Evolutionary conservation across 64 coral and sea anemone species (phyloP).

Genomic region (Dendrophyllia cribrosa): DNA sequence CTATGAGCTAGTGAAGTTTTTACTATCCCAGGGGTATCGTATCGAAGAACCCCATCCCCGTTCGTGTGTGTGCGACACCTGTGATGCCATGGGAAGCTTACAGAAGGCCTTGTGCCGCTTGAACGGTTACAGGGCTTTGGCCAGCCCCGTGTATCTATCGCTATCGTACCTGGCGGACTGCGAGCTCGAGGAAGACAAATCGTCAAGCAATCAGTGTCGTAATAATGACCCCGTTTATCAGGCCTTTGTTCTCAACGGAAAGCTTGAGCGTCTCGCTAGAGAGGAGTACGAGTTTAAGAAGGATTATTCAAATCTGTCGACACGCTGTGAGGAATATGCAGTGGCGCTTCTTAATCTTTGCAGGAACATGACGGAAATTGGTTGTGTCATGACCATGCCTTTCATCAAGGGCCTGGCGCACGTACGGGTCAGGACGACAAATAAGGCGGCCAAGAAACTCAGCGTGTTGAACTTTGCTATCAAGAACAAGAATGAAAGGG

Average conservation of each 20-base stretch:
- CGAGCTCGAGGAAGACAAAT: background rate
- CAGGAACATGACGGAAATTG: constrained; percentile 80
- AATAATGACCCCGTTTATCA: constrained; percentile 67
- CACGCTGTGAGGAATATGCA: constrained; percentile 80
- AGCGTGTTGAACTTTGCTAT: constrained; percentile 86
- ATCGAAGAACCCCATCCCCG: constrained; percentile 75
- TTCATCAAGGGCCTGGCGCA: background rate
- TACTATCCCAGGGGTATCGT: constrained; percentile 61
- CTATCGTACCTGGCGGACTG: constrained; percentile 46
- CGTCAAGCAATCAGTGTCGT: background rate
- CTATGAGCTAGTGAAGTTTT: constrained; percentile 61
- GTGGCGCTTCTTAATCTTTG: constrained; percentile 79
- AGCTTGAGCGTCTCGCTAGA: constrained; percentile 67
- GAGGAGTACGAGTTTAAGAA: constrained; percentile 81
- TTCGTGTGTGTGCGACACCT: constrained; percentile 67
- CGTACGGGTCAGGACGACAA: constrained; percentile 42
- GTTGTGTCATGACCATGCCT: constrained; percentile 74
- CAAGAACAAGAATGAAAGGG: constrained; percentile 85
- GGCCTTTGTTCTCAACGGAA: constrained; percentile 82
- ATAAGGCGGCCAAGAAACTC: constrained; percentile 53
- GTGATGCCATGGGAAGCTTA: constrained; percentile 47
- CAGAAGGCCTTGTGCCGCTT: constrained; percentile 68
- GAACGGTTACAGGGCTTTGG: constrained; percentile 75
- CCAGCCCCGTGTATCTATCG: constrained; percentile 65
- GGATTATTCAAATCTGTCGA: constrained; percentile 72